A percentile compares a stretch with the other conserved stretches of the same genome.
phyloP scores from a whole-genome alignment of 2,888 invertebrate species.

The Tenthredo mesomela region DNA sequence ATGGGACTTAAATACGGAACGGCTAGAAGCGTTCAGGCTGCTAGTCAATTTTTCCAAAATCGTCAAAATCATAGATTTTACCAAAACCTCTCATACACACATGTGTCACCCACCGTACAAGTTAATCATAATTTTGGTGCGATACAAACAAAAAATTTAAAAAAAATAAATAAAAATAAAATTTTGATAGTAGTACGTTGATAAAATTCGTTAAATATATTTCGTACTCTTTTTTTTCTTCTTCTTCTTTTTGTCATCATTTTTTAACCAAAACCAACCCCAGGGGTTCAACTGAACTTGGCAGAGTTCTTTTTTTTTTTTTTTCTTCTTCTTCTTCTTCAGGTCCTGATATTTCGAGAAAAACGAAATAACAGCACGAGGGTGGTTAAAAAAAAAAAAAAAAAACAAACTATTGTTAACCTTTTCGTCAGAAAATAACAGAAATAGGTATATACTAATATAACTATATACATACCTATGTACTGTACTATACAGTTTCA shows the following conservation, averaged over 20 bases:
- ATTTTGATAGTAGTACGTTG: background rate
- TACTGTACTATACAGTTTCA: background rate
- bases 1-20: no score
- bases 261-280: background rate
- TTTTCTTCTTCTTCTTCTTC: no score
- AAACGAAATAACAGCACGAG: background rate
- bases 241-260: background rate
- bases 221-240: background rate
- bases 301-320: background rate
- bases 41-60: background rate
- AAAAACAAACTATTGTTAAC: background rate
- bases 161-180: no score
- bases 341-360: background rate
- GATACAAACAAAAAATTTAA: background rate
- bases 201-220: background rate
- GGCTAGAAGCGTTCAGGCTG: no score
- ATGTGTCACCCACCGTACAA: background rate
- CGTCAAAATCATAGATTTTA: background rate
- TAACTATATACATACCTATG: background rate
- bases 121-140: background rate
- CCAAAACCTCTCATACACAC: background rate
- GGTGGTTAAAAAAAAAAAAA: background rate
- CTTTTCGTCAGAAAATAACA: background rate
- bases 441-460: background rate
- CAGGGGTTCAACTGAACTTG: background rate